A percentile compares a stretch with the other conserved stretches of the same genome.
Evolutionary conservation across 1,140 invertebrate species (phyloP).

Genomic region (Oryzaephilus surinamensis): DNA sequence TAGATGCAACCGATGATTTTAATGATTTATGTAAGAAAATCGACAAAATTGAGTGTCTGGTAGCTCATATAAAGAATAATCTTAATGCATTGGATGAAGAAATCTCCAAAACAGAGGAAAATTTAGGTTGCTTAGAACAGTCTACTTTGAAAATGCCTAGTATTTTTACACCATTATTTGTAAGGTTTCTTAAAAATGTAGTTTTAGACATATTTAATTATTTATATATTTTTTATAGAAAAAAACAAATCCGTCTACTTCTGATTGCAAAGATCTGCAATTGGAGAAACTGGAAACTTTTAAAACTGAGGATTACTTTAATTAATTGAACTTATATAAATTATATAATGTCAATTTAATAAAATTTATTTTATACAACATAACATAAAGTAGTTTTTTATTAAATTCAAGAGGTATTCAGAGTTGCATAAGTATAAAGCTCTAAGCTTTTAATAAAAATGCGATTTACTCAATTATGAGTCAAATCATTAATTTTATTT

Average conservation of each 20-base stretch:
- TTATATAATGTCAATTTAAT: too few relatives aligned
- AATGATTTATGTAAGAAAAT: constrained; percentile 27
- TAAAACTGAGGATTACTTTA: constrained; percentile 20
- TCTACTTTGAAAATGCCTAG: constrained; percentile 23
- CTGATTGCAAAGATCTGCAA: neutral
- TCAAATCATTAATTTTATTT: too few relatives aligned
- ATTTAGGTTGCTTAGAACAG: constrained; percentile 23
- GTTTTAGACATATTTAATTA: neutral
- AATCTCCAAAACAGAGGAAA: constrained; percentile 29
- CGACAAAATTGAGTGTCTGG: constrained; percentile 28
- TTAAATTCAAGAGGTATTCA: too few relatives aligned
- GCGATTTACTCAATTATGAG: too few relatives aligned
- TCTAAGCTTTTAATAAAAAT: too few relatives aligned
- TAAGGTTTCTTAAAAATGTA: constrained; percentile 19
- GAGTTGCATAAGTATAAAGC: too few relatives aligned
- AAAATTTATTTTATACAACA: too few relatives aligned
- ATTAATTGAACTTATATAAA: too few relatives aligned
- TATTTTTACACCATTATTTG: constrained; percentile 33
- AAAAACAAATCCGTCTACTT: constrained; percentile 6
- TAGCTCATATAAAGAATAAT: constrained; percentile 28
- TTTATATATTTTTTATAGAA: constrained; percentile 14
- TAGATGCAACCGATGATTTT: constrained; percentile 29
- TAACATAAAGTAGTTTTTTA: too few relatives aligned
- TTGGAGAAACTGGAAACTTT: constrained; percentile 9
- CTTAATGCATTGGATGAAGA: constrained; percentile 28